Percentiles rank a stretch among this genome's conserved stretches.
Conservation (phyloP, 64 coral and sea anemone species). For the Astreopora myriophthalma region DNA sequence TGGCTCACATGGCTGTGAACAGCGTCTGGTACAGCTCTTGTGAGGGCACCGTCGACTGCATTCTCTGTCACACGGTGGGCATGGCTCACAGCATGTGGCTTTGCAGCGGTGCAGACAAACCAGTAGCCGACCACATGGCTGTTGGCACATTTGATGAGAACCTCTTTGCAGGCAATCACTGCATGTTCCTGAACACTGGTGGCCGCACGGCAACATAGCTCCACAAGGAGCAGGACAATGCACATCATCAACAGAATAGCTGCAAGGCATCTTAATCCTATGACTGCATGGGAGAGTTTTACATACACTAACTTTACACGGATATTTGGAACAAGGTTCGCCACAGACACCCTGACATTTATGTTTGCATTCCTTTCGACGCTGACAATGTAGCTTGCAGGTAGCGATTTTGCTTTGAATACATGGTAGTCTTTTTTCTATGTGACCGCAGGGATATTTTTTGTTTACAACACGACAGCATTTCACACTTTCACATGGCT, state of each 20-base stretch:
- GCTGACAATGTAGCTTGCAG: conserved; percentile 20
- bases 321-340: conserved; percentile 22
- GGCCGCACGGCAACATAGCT: conserved; percentile 56
- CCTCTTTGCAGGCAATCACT: conserved; percentile 29
- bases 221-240: conserved; percentile 10
- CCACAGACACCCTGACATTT: conserved; percentile 32
- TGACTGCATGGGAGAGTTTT: conserved; percentile 63
- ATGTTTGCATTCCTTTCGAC: conserved; percentile 11
- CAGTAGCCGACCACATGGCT: conserved; percentile 49
- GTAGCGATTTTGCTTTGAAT: neutral
- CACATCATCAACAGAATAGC: neutral
- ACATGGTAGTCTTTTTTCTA: neutral
- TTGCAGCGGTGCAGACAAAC: conserved; percentile 73
- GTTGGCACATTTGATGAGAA: conserved; percentile 48
- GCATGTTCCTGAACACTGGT: conserved; percentile 56
- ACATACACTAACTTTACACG: neutral
- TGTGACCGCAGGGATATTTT: conserved; percentile 54
- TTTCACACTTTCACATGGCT: neutral
- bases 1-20: conserved; percentile 36
- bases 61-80: conserved; percentile 58
- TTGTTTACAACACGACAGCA: neutral
- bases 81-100: conserved; percentile 44
- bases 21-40: conserved; percentile 19
- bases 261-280: conserved; percentile 37
- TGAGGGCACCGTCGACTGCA: conserved; percentile 64